Evolutionary conservation across 2,888 invertebrate species (phyloP).

Genomic region (Euphydryas editha): DNA sequence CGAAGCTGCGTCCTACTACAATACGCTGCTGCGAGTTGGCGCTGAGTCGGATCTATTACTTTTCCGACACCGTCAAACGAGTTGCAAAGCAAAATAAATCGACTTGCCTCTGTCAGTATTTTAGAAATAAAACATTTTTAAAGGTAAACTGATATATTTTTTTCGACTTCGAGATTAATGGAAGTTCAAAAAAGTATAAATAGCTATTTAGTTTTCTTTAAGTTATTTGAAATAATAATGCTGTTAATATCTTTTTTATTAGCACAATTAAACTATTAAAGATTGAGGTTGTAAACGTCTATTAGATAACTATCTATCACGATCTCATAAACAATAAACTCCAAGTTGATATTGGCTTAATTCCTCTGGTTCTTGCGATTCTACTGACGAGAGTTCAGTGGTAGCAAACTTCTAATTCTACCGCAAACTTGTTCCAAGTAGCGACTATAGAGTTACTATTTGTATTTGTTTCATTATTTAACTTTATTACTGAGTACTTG

Average conservation of each 20-base stretch:
- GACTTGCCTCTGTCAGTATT: constrained; percentile 25
- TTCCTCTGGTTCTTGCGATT: constrained; percentile 33
- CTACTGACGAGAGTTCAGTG: constrained; percentile 26
- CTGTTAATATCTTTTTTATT: too few relatives aligned
- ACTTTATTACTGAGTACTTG: constrained; percentile 25
- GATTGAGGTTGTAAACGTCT: too few relatives aligned
- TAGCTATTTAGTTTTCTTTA: too few relatives aligned
- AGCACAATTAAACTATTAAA: too few relatives aligned
- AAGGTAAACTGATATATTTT: not conserved
- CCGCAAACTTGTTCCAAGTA: constrained; percentile 32
- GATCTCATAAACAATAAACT: not conserved
- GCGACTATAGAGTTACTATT: constrained; percentile 31
- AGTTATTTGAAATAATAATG: too few relatives aligned
- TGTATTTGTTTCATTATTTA: constrained; percentile 37
- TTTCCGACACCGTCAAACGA: constrained; percentile 37
- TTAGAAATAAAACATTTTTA: constrained; percentile 19
- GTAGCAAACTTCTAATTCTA: constrained; percentile 35
- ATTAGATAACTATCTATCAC: not conserved
- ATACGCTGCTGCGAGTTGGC: constrained; percentile 12
- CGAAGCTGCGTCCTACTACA: constrained; percentile 17
- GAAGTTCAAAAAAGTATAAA: not conserved
- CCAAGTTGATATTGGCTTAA: constrained; percentile 33
- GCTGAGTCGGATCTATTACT: constrained; percentile 29
- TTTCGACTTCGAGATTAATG: not conserved
- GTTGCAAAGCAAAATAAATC: constrained; percentile 34